Evolutionary conservation across 2,888 invertebrate genomes (phyloP).

Genomic region (Sphaerophoria rueppellii): DNA sequence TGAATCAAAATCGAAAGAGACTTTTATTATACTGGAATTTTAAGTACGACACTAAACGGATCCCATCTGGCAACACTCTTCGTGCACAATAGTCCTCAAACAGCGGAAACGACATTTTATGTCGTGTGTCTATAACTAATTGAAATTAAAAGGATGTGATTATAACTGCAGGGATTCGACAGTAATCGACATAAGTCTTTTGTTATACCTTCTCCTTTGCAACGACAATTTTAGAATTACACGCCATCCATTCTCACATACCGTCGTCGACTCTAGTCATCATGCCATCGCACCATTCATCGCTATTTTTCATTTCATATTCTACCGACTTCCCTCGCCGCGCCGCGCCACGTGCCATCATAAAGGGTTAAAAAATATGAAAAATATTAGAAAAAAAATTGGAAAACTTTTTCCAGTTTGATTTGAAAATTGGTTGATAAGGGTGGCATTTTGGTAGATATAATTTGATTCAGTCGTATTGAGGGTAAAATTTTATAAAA

Average conservation of each 20-base stretch:
- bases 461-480: neutral
- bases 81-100: neutral
- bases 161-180: constrained; percentile 65
- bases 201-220: constrained; percentile 17
- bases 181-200: constrained; percentile 48
- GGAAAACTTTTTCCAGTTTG: neutral
- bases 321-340: neutral
- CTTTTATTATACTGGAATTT: too few relatives aligned
- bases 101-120: constrained; percentile 1
- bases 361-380: neutral
- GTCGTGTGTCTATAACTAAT: constrained; percentile 63
- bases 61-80: constrained; percentile 8
- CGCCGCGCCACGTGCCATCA: neutral
- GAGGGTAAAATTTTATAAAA: neutral
- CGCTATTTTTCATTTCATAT: neutral
- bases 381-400: too few relatives aligned
- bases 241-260: constrained; percentile 1
- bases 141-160: constrained; percentile 67
- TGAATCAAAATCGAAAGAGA: too few relatives aligned
- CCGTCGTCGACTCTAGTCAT: neutral
- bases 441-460: neutral
- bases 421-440: neutral
- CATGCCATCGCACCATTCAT: neutral
- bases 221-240: constrained; percentile 39
- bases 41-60: neutral